Percentiles rank a stretch among this genome's conserved stretches.
Evolutionary conservation across 2,113 vertebrate genomes (phyloP).

Genomic region (Nerophis ophidion): DNA sequence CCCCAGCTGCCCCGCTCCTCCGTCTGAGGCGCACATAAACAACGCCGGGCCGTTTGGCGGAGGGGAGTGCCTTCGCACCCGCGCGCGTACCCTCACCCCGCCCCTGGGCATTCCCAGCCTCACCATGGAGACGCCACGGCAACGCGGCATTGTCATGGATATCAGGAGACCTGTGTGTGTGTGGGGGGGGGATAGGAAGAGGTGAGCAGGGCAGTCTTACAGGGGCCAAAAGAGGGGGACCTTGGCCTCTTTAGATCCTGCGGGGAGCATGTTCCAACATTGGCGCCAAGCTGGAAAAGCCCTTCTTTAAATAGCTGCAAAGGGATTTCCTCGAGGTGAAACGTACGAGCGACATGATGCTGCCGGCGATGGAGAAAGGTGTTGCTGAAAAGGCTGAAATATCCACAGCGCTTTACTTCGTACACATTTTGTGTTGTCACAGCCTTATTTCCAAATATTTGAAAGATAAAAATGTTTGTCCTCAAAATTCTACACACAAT

Average conservation of each 20-base stretch:
- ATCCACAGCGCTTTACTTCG: too few species aligned
- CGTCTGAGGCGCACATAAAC: constrained; percentile 43
- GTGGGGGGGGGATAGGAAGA: constrained; percentile 20
- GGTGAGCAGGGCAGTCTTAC: constrained; percentile 27
- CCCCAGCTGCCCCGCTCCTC: constrained; percentile 70
- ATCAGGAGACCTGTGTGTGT: constrained; percentile 70
- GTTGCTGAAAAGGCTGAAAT: too few species aligned
- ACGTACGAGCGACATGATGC: constrained; percentile 8
- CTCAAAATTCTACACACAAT: too few species aligned
- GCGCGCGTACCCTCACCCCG: constrained; percentile 61
- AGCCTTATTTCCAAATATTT: too few species aligned
- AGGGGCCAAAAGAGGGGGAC: constrained; percentile 46
- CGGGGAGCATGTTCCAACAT: constrained; percentile 43
- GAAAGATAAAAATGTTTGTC: too few species aligned
- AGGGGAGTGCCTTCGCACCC: constrained; percentile 53
- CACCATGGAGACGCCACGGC: constrained; percentile 78
- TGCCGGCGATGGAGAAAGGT: too few species aligned
- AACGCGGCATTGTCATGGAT: constrained; percentile 86
- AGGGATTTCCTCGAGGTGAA: constrained; percentile 23
- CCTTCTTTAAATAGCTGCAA: constrained; percentile 37
- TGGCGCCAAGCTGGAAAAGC: constrained; percentile 20
- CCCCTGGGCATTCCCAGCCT: constrained; percentile 74
- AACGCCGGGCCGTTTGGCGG: constrained; percentile 35
- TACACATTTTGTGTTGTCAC: too few species aligned
- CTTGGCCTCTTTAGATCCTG: constrained; percentile 68